Conservation (phyloP, 2,888 invertebrate species). For the Allacma fusca region DNA sequence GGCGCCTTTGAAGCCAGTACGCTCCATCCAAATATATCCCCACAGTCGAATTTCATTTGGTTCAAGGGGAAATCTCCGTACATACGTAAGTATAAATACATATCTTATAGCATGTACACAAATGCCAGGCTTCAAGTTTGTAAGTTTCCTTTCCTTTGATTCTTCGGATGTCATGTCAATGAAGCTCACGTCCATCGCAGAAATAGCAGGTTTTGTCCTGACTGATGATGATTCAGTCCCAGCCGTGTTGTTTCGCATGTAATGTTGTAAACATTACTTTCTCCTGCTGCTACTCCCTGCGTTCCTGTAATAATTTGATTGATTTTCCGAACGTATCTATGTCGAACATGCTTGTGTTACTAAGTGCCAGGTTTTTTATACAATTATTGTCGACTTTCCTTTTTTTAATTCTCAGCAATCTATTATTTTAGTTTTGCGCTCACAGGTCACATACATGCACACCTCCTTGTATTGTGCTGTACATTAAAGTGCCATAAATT, state of each 20-base stretch:
- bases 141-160: neutral
- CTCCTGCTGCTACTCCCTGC: neutral
- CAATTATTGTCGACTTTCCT: too few species aligned
- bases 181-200: neutral
- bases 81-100: too few species aligned
- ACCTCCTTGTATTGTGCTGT: too few species aligned
- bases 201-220: slow-evolving; percentile 2
- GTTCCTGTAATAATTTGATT: neutral
- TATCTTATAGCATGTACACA: too few species aligned
- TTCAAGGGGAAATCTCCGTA: too few species aligned
- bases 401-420: too few species aligned
- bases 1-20: neutral
- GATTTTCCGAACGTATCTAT: neutral
- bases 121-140: too few species aligned
- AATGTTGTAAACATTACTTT: neutral
- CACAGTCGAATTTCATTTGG: too few species aligned
- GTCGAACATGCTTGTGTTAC: neutral
- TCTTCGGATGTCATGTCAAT: neutral
- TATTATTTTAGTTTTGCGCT: too few species aligned
- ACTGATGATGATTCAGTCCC: slow-evolving; percentile 3
- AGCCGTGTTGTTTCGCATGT: neutral
- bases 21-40: neutral
- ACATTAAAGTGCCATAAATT: too few species aligned
- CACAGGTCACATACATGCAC: too few species aligned
- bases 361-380: neutral